Evolutionary conservation across 92 coral and sea anemone genomes (phyloP), one percentile per base, ranked within the genome.

Genomic region (Porites lobata): DNA sequence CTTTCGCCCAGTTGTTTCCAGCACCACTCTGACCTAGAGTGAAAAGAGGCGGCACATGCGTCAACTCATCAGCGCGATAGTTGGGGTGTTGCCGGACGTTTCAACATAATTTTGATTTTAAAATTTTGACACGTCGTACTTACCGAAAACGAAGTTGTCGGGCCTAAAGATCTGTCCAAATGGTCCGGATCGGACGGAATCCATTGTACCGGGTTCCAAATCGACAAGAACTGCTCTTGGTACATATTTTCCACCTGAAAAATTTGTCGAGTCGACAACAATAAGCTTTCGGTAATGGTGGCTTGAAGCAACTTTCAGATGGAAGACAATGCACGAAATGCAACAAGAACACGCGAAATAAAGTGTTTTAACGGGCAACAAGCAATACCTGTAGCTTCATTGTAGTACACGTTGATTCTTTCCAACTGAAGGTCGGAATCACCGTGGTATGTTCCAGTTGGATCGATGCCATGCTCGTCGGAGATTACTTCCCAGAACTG

Each of bases 401-500:
- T 96, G 82, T 95, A 96, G 76, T 96, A 96, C 22, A 96, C 99
- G 84, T 96, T 96, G 76, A 96, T 96, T 80, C 99, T 93, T 92
- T 96, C 98, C 63, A 96, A 86, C 86, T 96, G 99, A 76, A 96
- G 99, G 90, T 96, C 99, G 77, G 99, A 96, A 86, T 96, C 99
- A 54, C 99, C 99, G 91, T 96, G 99, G 87, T 96, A 96, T 21
- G 98, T 90, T 75, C 99, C 99, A 82, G 99, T 96, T 76, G 99
- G 99, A 83, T 96, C 99, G 75, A 96, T 91, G 70, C 99, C 99
- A 88, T 96, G 99, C 72, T 96, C 99, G 76, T 96, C 99, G 24
- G 99, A 96, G 88, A 96, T 96, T 50, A 96, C 99, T 84, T 96
- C 99, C 99, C 99, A 96, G 84, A 96, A 96, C 99, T 96, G 92